Evolutionary conservation across 2,797 vertebrate genomes (phyloP).

Genomic region (Sternotherus odoratus): DNA sequence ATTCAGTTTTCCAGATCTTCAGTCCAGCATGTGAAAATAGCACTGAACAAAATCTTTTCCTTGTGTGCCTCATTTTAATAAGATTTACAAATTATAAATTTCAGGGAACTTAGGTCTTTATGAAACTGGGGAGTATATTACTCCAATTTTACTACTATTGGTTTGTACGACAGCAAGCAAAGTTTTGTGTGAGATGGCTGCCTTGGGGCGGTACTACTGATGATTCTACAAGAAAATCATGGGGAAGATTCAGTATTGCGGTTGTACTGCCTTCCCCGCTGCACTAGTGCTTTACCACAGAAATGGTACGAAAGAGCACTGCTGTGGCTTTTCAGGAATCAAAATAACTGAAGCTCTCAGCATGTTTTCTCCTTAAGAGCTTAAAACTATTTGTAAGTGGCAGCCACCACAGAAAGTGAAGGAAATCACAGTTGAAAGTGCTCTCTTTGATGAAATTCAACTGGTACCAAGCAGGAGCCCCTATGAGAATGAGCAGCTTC

Average conservation of each 20-base stretch:
- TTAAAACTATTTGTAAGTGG: not conserved
- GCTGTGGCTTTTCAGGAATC: not conserved
- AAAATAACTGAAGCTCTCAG: not conserved
- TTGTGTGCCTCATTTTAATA: not conserved
- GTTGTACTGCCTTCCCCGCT: rapidly evolving
- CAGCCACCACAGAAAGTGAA: rapidly evolving
- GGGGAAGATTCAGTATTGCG: not conserved
- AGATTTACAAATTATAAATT: rapidly evolving
- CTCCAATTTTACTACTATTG: not conserved
- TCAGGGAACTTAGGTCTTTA: not conserved
- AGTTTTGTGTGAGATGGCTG: rapidly evolving
- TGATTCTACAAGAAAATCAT: not conserved
- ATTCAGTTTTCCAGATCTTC: not conserved
- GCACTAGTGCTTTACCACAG: rapidly evolving
- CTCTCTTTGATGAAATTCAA: not conserved
- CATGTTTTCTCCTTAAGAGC: not conserved
- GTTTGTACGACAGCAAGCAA: not conserved
- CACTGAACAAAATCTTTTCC: not conserved
- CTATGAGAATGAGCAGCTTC: rapidly evolving
- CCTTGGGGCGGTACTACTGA: not conserved
- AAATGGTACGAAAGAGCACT: not conserved
- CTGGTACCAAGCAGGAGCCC: not conserved
- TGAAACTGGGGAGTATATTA: not conserved
- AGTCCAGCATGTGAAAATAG: not conserved
- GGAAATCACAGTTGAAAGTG: not conserved